Evolutionary conservation across 2,113 vertebrate species (phyloP), one percentile per base, ranked within the genome.

Genomic region (Neolamprologus modestus): DNA sequence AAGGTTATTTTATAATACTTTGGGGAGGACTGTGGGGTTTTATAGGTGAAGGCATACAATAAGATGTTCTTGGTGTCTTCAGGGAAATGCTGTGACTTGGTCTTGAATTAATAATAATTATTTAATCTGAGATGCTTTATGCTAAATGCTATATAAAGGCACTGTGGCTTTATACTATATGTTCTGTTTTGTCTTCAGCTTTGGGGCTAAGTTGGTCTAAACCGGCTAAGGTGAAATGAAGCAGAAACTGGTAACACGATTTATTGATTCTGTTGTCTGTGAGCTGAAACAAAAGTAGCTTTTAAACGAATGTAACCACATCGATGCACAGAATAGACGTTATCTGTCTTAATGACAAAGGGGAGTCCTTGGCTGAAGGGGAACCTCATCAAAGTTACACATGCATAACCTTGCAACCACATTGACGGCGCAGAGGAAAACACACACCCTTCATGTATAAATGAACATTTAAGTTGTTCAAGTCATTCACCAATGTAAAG

Each of bases 321-420:
- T 90, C 73, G 76, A 92, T 91, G 91, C 90, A 71, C 80, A 24
- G 63, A 52, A 91, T 89, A 91, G 94, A 93, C 91, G 92, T 91
- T 92, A 95, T 95, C 92, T 89, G 45, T 95, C 94, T 93, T 93
- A 89, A 93, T 94, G 94, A 95, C 91, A 91, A 91, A 94, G 57
- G 82, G 79, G 68, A 94, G 93, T 89, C 92, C 91, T 95, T 94
- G 92, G 91, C 66, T 92, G 89, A 91, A 92, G 92, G 92, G 88
- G 91, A 94, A 94, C 88, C 89, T 94, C 93, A 94, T 93, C 93
- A 95, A 92, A 91, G 91, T 83, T 47, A 86, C 87, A 88, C 86
- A 91, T 89, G 91, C 91, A 87, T 90, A 89, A 92, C 95, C 91
- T 92, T 47, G 86, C 84, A 81, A 21, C 52, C 24, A 21, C 2